Evolutionary conservation across 1,140 invertebrate species (phyloP).

Genomic region (Chrysomallon squamiferum): DNA sequence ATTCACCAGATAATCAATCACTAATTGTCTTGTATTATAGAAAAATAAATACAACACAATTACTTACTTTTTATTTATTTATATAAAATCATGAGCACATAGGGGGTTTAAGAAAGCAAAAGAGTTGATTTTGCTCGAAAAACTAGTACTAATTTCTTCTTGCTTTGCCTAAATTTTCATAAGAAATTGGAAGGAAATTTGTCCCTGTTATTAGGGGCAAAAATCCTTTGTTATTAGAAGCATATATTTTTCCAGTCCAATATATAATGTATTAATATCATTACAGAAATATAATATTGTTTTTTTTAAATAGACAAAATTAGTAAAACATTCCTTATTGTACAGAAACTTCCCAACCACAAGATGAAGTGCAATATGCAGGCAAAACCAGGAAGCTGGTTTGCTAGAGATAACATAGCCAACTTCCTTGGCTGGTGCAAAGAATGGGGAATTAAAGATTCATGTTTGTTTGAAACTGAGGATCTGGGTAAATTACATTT

Average conservation of each 20-base stretch:
- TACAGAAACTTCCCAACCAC: conserved; percentile 33
- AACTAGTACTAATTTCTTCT: no score
- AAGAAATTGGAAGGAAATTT: no score
- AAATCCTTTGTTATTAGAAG: neutral
- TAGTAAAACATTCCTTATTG: conserved; percentile 5
- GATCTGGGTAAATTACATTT: conserved; percentile 71
- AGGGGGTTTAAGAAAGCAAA: no score
- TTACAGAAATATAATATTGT: neutral
- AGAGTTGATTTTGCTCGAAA: no score
- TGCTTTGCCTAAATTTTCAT: no score
- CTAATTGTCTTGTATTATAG: no score
- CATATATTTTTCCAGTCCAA: neutral
- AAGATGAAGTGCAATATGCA: conserved; percentile 36
- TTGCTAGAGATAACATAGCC: conserved; percentile 92
- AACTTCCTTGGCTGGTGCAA: conserved; percentile 93
- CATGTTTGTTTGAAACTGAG: conserved; percentile 93
- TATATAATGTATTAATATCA: neutral
- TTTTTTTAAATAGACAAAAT: neutral
- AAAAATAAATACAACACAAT: no score
- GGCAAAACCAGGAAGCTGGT: conserved; percentile 80
- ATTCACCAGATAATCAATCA: no score
- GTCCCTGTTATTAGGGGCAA: no score
- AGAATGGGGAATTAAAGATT: conserved; percentile 82
- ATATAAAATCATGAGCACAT: no score
- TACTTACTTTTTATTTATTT: no score